These are phyloP conservation scores for Teinopalpus imperialis DNA, from an alignment of 2,888 invertebrate species.

Conservation along the genomic window DNA sequence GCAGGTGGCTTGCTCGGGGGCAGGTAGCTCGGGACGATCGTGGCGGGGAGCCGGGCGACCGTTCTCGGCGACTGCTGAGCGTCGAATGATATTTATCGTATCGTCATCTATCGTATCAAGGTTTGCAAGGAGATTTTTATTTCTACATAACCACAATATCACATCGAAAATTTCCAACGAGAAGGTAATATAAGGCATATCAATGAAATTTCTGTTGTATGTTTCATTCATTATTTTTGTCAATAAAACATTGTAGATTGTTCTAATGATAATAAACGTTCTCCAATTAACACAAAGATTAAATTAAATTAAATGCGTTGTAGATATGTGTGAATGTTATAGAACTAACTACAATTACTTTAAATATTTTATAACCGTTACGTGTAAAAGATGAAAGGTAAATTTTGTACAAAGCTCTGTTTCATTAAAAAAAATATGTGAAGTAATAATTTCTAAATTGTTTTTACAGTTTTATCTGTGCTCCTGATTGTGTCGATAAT, in stretches of 20 bases:
- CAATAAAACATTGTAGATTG: background rate
- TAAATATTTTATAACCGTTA: background rate
- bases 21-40: too few species aligned
- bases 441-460: background rate
- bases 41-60: too few species aligned
- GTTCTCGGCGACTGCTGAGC: too few species aligned
- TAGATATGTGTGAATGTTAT: background rate
- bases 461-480: constrained; percentile 8
- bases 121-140: too few species aligned
- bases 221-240: background rate
- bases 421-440: too few species aligned
- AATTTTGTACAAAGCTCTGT: too few species aligned
- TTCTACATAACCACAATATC: too few species aligned
- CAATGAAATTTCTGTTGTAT: background rate
- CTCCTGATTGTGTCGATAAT: constrained; percentile 1
- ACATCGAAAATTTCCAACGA: too few species aligned
- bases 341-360: constrained; percentile 12
- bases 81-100: too few species aligned
- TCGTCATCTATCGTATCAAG: too few species aligned
- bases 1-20: too few species aligned
- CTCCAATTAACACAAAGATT: constrained; percentile 9
- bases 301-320: constrained; percentile 8
- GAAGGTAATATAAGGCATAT: too few species aligned
- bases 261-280: constrained; percentile 5
- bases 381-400: constrained; percentile 8